Conservation (phyloP, 2,113 vertebrate species). For the Calidris pygmaea region DNA sequence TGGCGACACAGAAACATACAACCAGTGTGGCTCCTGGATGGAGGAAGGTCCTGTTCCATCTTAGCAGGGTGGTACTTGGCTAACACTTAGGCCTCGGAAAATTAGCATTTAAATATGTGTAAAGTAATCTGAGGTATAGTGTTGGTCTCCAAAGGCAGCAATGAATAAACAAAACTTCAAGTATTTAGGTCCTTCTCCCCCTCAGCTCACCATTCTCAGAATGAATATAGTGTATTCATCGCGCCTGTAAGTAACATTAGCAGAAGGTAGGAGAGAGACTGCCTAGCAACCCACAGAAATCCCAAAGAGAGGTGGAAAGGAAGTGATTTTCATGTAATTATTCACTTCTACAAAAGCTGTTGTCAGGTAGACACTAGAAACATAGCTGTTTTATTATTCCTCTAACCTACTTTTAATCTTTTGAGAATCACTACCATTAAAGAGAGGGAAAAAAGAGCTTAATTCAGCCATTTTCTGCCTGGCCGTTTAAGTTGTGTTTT, state of each 20-base stretch:
- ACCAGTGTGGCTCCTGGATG: constrained; percentile 4
- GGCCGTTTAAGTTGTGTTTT: constrained; percentile 71
- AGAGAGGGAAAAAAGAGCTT: constrained; percentile 70
- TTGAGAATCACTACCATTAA: constrained; percentile 68
- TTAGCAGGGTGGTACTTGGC: constrained; percentile 38
- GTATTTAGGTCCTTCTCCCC: constrained; percentile 57
- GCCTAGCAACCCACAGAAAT: constrained; percentile 81
- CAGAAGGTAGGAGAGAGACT: constrained; percentile 59
- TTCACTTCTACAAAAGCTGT: constrained; percentile 79
- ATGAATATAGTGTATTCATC: constrained; percentile 72
- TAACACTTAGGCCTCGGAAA: neutral
- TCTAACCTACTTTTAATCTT: constrained; percentile 81
- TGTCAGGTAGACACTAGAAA: constrained; percentile 84
- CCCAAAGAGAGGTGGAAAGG: constrained; percentile 78
- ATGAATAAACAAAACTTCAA: constrained; percentile 60
- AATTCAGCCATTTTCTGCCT: constrained; percentile 78
- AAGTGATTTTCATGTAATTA: constrained; percentile 84
- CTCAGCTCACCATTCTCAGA: constrained; percentile 36
- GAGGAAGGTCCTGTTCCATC: constrained; percentile 52
- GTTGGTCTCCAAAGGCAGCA: constrained; percentile 45
- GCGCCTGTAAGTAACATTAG: constrained; percentile 73
- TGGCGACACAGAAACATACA: constrained; percentile 48
- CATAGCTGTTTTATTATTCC: constrained; percentile 80
- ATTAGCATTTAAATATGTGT: constrained; percentile 77
- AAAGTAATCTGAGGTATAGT: constrained; percentile 53